A percentile compares a stretch with the other conserved stretches of the same genome.
Evolutionary conservation across 53 echinoderm and acorn worm genomes (phyloP).

Genomic region (Mesocentrotus franciscanus): DNA sequence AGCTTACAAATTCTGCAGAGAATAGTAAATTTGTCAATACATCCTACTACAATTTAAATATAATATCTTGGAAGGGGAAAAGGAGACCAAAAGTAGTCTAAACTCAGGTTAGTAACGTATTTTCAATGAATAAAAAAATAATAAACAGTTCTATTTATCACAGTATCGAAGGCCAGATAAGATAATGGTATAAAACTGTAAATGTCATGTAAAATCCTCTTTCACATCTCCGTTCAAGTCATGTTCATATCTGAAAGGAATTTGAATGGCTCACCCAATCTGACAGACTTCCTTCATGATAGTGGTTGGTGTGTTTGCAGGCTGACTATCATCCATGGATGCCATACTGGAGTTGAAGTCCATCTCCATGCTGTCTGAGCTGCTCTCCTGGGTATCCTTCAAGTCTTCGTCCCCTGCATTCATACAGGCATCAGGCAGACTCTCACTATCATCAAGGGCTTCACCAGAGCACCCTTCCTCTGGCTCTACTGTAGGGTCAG

Average conservation of each 20-base stretch:
- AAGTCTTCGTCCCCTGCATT: slow-evolving; percentile 11
- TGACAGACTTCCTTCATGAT: slow-evolving; percentile 48
- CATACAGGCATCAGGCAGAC: slow-evolving; percentile 25
- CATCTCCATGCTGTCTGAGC: slow-evolving; percentile 41
- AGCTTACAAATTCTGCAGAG: too few species aligned
- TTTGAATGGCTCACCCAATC: background rate
- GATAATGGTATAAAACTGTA: too few species aligned
- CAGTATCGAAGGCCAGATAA: too few species aligned
- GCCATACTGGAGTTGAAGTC: background rate
- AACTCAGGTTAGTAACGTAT: too few species aligned
- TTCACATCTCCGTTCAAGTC: background rate
- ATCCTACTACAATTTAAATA: too few species aligned
- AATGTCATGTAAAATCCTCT: too few species aligned
- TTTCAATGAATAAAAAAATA: too few species aligned
- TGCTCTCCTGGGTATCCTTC: background rate
- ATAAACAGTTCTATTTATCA: too few species aligned
- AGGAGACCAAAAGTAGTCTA: too few species aligned
- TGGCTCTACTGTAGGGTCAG: background rate
- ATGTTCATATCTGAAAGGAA: background rate
- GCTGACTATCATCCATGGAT: slow-evolving; percentile 25
- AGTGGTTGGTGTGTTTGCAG: slow-evolving; percentile 22
- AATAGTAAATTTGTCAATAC: too few species aligned
- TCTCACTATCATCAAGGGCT: slow-evolving; percentile 35
- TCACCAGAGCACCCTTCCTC: background rate
- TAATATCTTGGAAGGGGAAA: too few species aligned